phyloP scores from a whole-genome alignment of 2,888 invertebrate genomes.

The Argynnis bischoffii region DNA sequence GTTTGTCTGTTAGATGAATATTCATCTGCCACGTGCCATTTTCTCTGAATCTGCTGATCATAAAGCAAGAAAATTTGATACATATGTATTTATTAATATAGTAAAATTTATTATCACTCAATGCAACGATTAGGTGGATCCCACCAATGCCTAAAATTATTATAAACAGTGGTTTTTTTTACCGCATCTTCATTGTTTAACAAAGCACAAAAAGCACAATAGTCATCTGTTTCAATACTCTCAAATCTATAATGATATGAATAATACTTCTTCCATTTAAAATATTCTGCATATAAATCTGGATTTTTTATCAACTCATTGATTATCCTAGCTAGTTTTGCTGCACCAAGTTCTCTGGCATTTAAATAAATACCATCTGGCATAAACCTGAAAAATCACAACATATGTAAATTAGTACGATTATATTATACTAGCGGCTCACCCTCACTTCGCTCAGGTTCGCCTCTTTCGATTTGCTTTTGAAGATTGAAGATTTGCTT shows the following conservation, averaged over 20 bases:
- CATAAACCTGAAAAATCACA: slow-evolving; percentile 60
- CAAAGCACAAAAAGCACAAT: slow-evolving; percentile 64
- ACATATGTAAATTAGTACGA: neutral
- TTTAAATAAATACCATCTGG: slow-evolving; percentile 68
- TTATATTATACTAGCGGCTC: no score
- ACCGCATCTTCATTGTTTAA: slow-evolving; percentile 56
- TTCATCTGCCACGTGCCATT: no score
- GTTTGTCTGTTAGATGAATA: no score
- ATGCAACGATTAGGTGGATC: slow-evolving; percentile 47
- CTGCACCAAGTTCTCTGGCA: slow-evolving; percentile 52
- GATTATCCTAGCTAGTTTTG: slow-evolving; percentile 58
- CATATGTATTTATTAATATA: neutral
- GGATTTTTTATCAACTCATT: slow-evolving; percentile 55
- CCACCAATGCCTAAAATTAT: slow-evolving; percentile 65
- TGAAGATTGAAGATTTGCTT: no score
- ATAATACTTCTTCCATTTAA: slow-evolving; percentile 69
- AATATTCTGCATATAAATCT: slow-evolving; percentile 59
- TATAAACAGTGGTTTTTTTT: slow-evolving; percentile 49
- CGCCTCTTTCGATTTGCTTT: no score
- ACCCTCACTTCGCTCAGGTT: no score
- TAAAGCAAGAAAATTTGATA: no score
- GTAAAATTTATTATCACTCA: neutral
- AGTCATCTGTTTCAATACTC: slow-evolving; percentile 60
- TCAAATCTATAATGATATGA: slow-evolving; percentile 54
- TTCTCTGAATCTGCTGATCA: no score